phyloP scores from a whole-genome alignment of 23 tunicate genomes.

The Styela clava region DNA sequence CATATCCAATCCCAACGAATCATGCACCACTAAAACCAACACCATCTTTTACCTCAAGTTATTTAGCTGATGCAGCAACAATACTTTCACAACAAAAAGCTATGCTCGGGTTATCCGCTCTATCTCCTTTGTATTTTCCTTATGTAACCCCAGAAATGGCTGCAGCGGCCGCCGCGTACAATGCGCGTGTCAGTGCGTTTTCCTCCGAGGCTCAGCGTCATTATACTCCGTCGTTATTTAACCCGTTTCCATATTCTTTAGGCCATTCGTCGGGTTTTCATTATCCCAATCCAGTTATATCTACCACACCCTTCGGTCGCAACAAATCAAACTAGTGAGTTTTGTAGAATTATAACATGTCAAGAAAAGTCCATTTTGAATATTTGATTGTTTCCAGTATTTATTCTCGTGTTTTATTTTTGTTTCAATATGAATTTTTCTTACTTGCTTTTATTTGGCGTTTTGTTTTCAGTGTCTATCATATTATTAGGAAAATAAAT shows the following conservation, averaged over 20 bases:
- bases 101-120: constrained; percentile 15
- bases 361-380: not conserved
- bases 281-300: not conserved
- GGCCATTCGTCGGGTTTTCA: not conserved
- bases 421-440: not conserved
- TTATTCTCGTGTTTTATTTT: not conserved
- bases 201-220: constrained; percentile 9
- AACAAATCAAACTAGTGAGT: constrained; percentile 9
- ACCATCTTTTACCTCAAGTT: not conserved
- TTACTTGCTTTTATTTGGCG: not conserved
- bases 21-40: not conserved
- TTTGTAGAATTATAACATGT: not conserved
- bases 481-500: no score
- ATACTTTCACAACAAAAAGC: constrained; percentile 11
- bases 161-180: constrained; percentile 24
- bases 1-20: not conserved
- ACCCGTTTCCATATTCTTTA: constrained; percentile 1
- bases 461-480: not conserved
- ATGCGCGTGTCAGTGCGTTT: constrained; percentile 14
- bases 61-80: not conserved
- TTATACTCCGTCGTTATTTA: not conserved
- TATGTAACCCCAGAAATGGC: constrained; percentile 24
- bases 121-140: constrained; percentile 8
- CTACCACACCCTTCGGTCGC: constrained; percentile 12
- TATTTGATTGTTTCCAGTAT: not conserved